A percentile compares a stretch with the other conserved stretches of the same genome.
These are phyloP conservation scores for Pseudoips prasinana DNA, from an alignment of 2,888 invertebrate species.

Conservation along the genomic window DNA sequence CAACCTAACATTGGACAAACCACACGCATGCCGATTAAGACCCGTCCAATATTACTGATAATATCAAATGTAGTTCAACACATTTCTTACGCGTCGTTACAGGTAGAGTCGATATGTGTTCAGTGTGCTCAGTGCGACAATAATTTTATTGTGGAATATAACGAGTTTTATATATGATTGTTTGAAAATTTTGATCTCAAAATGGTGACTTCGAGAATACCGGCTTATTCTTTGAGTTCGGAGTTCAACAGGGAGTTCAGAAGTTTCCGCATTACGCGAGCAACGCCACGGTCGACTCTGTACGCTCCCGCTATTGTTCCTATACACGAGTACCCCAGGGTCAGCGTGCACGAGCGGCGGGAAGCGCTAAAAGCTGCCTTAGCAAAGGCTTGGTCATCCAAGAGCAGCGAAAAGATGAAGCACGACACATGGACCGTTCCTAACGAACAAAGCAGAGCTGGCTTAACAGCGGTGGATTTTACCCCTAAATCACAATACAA, in stretches of 20 bases:
- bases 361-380: constrained; percentile 78
- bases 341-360: constrained; percentile 79
- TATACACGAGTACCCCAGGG: constrained; percentile 83
- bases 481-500: constrained; percentile 55
- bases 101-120: constrained; percentile 80
- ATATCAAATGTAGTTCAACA: constrained; percentile 48
- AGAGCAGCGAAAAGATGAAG: constrained; percentile 69
- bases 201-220: constrained; percentile 85
- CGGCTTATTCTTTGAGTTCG: constrained; percentile 83
- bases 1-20: constrained; percentile 1
- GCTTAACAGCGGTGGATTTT: constrained; percentile 63
- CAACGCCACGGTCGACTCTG: constrained; percentile 74
- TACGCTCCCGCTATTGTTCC: constrained; percentile 81
- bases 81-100: constrained; percentile 41
- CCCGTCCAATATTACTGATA: no score
- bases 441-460: constrained; percentile 61
- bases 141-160: constrained; percentile 59
- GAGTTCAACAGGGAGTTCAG: constrained; percentile 83
- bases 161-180: constrained; percentile 44
- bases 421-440: constrained; percentile 74
- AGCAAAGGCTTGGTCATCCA: constrained; percentile 76
- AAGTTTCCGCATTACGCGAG: constrained; percentile 80
- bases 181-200: constrained; percentile 79
- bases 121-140: constrained; percentile 71
- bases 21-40: background rate